phyloP scores from a whole-genome alignment of 1,140 invertebrate species.

The Prorops nasuta region DNA sequence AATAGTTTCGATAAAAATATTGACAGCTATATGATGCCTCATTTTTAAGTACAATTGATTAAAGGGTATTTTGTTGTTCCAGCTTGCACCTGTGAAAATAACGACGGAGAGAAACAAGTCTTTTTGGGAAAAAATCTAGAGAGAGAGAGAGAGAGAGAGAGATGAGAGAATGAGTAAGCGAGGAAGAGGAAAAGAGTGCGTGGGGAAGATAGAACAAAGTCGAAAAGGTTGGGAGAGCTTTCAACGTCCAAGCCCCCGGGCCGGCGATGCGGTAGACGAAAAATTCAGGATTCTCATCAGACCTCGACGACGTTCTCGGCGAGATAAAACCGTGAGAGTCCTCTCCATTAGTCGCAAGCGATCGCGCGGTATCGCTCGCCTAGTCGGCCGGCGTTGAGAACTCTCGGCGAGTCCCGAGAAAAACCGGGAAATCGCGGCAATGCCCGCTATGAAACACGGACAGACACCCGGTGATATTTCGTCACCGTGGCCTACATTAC shows the following conservation, averaged over 20 bases:
- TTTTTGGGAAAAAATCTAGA: not conserved
- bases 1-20: too few relatives aligned
- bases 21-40: too few relatives aligned
- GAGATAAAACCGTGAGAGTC: too few relatives aligned
- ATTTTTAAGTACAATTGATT: too few relatives aligned
- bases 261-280: constrained; percentile 37
- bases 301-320: too few relatives aligned
- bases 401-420: constrained; percentile 12
- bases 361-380: constrained; percentile 39
- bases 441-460: constrained; percentile 8
- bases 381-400: constrained; percentile 46
- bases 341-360: too few relatives aligned
- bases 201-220: not conserved
- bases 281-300: too few relatives aligned
- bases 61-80: not conserved
- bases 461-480: constrained; percentile 13
- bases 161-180: not conserved
- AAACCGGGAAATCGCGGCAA: not conserved
- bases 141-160: not conserved
- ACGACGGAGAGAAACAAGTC: not conserved
- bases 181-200: not conserved
- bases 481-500: constrained; percentile 33
- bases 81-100: not conserved
- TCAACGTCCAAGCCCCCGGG: constrained; percentile 43
- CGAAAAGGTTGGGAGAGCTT: constrained; percentile 21